These are phyloP conservation scores for Silvanus unidentatus DNA, from an alignment of 2,888 invertebrate genomes.

Conservation along the genomic window DNA sequence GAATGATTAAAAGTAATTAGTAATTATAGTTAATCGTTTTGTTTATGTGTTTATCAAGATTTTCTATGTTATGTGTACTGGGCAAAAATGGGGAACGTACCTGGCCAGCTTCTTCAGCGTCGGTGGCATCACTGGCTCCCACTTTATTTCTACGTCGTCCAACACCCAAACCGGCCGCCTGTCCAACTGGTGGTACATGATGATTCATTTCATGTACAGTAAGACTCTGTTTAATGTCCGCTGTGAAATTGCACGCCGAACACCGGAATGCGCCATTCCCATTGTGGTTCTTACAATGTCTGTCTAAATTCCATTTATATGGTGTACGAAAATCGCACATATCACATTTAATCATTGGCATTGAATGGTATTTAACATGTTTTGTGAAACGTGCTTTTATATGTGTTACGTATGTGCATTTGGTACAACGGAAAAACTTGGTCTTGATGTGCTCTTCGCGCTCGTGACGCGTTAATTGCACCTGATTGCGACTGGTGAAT, in stretches of 20 bases:
- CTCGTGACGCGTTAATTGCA: slow-evolving; percentile 64
- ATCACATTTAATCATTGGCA: slow-evolving; percentile 91
- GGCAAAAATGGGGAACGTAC: neutral
- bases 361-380: slow-evolving; percentile 88
- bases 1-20: too few relatives aligned
- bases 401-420: slow-evolving; percentile 88
- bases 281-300: slow-evolving; percentile 88
- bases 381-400: slow-evolving; percentile 85
- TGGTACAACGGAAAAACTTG: slow-evolving; percentile 75
- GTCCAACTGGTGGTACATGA: slow-evolving; percentile 75
- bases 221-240: slow-evolving; percentile 85
- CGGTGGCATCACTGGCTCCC: slow-evolving; percentile 61
- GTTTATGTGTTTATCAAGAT: too few relatives aligned
- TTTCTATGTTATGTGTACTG: neutral
- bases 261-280: slow-evolving; percentile 79
- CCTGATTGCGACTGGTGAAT: slow-evolving; percentile 60
- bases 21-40: too few relatives aligned
- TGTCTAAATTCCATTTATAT: slow-evolving; percentile 87
- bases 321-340: slow-evolving; percentile 91
- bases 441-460: slow-evolving; percentile 70
- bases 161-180: slow-evolving; percentile 53
- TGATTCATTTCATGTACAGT: slow-evolving; percentile 90
- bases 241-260: slow-evolving; percentile 82
- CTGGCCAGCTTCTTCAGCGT: slow-evolving; percentile 41
- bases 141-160: slow-evolving; percentile 65